Evolutionary conservation across 2,113 vertebrate genomes (phyloP), one percentile per base, ranked within the genome.

Genomic region (Proteles cristata): DNA sequence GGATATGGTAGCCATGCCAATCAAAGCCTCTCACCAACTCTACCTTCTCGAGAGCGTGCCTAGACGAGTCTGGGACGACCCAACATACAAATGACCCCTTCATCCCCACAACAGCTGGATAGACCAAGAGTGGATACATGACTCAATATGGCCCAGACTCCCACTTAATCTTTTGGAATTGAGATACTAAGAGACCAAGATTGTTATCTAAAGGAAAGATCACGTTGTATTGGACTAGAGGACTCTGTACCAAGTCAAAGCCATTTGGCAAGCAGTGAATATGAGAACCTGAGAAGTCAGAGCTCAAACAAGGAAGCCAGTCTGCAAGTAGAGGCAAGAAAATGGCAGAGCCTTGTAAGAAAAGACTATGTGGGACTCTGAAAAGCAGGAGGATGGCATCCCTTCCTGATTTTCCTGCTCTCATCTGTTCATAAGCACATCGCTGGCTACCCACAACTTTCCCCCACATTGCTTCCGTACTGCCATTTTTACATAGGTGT

Each of bases 321-420:
- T 50, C 81, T 23, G n/a, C 43, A 53, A 28, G 71, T 2, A 53
- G 23, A 65, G 68, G n/a, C 91, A 39, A 91, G 23, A 58, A 16
- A 19, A n/a, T 2, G 77, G 69, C 68, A 94, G 17, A 35, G 25
- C 9, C 19, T 11, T 5, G 0, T 6, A 17, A 83, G 45, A 48
- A 63, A 69, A 80, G 58, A 31, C 25, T 25, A 6, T 0, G 0
- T 0, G 25, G 68, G 28, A 26, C 65, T 48, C 35, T 39, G 43
- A 79, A 58, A 61, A 25, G 26, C 0, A 4, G 39, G 7, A 5
- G 35, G 11, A 12, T 0, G 0, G 26, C 5, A 0, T 1, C 16
- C 31, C 66, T 33, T 69, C 31, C 69, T 31, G 28, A 63, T 4
- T 43, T 39, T 66, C 35, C 77, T 6, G 11, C 19, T 43, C 11